These are phyloP conservation scores for Strix uralensis DNA, from an alignment of 2,113 vertebrate species.

Conservation along the genomic window DNA sequence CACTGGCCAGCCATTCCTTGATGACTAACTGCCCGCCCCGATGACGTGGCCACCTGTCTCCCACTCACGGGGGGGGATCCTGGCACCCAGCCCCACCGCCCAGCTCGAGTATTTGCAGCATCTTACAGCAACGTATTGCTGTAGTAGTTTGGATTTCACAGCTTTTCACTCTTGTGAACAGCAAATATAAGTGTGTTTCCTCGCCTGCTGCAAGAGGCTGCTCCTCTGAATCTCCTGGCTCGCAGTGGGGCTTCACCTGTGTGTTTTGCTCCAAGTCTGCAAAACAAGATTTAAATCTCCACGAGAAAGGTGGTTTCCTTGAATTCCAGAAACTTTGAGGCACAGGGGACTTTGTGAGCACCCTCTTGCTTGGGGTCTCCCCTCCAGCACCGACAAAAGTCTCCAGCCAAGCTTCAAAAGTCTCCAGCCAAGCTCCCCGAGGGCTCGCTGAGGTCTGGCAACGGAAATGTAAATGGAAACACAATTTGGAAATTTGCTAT, in stretches of 20 bases:
- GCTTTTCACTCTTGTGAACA: background rate
- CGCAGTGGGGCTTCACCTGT: rapidly evolving
- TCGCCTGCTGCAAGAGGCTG: background rate
- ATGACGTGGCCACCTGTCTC: rapidly evolving
- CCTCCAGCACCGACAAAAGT: background rate
- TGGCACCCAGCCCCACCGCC: background rate
- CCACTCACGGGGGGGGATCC: background rate
- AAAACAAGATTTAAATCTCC: background rate
- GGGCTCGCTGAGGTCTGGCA: background rate
- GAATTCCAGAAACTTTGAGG: background rate
- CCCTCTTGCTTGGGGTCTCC: background rate
- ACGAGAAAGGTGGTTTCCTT: background rate
- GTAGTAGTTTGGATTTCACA: background rate
- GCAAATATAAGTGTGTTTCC: background rate
- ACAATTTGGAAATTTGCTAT: background rate
- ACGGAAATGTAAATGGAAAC: background rate
- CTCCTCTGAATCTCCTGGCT: background rate
- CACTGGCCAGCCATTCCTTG: background rate
- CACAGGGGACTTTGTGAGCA: background rate
- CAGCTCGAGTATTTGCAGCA: rapidly evolving
- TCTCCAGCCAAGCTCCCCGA: background rate
- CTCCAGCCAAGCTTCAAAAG: background rate
- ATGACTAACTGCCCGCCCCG: background rate
- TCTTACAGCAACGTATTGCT: background rate
- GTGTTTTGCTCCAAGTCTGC: background rate